Percentiles rank a stretch among this genome's conserved stretches.
phyloP scores from a whole-genome alignment of 1,140 invertebrate species.

The Venturia canescens region DNA sequence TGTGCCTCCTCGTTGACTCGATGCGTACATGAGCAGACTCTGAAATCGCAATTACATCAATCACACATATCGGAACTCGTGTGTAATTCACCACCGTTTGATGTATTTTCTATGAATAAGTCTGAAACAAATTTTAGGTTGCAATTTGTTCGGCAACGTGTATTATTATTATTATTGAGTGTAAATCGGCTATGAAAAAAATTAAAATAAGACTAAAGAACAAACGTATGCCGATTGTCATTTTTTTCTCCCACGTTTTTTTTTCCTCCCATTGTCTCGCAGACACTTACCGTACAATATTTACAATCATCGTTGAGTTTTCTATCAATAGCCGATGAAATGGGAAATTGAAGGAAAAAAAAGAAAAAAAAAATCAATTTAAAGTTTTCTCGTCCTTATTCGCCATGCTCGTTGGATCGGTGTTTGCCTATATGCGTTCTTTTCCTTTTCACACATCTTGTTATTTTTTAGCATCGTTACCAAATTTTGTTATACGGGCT shows the following conservation, averaged over 20 bases:
- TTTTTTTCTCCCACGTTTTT: not conserved
- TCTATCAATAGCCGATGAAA: not conserved
- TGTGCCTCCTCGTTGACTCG: not conserved
- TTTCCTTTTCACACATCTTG: not conserved
- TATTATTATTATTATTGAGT: not conserved
- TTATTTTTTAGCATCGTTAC: not conserved
- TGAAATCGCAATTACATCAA: constrained; percentile 3
- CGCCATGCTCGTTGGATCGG: not conserved
- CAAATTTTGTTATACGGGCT: not conserved
- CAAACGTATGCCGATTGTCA: not conserved
- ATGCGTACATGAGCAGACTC: constrained; percentile 24
- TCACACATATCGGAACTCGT: not conserved
- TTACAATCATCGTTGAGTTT: constrained; percentile 17
- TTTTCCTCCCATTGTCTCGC: not conserved
- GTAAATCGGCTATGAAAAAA: not conserved
- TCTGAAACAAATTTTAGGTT: not conserved
- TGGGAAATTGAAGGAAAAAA: too few relatives aligned
- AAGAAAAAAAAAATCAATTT: not conserved
- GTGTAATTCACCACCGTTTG: constrained; percentile 1
- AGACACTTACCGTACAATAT: constrained; percentile 18
- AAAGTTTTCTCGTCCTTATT: not conserved
- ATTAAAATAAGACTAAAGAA: not conserved
- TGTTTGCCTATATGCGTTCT: too few relatives aligned
- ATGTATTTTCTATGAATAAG: not conserved
- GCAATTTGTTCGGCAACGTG: not conserved